These are phyloP conservation scores for Chelonoidis abingdonii DNA, from an alignment of 2,113 vertebrate species.

Conservation along the genomic window DNA sequence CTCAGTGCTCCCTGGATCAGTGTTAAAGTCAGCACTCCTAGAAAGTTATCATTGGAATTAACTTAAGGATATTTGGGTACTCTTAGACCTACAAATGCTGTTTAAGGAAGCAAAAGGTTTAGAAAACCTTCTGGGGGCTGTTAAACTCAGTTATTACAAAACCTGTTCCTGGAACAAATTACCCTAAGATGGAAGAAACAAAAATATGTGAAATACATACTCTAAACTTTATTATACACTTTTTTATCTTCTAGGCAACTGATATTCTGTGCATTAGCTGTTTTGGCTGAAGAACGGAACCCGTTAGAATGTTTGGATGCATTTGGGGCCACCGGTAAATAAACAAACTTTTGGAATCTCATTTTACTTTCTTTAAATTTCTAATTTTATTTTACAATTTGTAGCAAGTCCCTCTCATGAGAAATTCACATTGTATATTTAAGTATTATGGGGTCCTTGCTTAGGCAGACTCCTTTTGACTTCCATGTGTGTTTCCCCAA, in stretches of 20 bases:
- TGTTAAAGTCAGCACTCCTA: background rate
- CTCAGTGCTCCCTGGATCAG: background rate
- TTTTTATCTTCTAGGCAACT: slow-evolving; percentile 86
- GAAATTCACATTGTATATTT: accelerated
- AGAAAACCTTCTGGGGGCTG: background rate
- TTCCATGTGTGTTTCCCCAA: background rate
- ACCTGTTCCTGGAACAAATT: background rate
- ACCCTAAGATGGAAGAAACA: background rate
- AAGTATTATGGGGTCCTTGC: background rate
- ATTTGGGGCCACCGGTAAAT: slow-evolving; percentile 95
- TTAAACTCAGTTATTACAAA: background rate
- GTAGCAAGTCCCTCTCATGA: background rate
- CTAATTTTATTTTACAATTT: no score
- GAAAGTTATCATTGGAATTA: background rate
- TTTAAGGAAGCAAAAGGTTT: background rate
- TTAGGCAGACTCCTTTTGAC: background rate
- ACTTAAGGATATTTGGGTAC: background rate
- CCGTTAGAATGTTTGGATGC: slow-evolving; percentile 96
- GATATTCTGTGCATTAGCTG: slow-evolving; percentile 91
- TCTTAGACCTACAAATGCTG: background rate
- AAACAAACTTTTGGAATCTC: slow-evolving; percentile 4
- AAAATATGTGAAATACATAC: background rate
- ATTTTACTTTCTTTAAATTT: background rate
- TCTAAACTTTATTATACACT: background rate
- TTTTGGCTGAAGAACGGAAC: slow-evolving; percentile 89